Conservation (phyloP, 1,140 invertebrate genomes). For the Trichogramma pretiosum region DNA sequence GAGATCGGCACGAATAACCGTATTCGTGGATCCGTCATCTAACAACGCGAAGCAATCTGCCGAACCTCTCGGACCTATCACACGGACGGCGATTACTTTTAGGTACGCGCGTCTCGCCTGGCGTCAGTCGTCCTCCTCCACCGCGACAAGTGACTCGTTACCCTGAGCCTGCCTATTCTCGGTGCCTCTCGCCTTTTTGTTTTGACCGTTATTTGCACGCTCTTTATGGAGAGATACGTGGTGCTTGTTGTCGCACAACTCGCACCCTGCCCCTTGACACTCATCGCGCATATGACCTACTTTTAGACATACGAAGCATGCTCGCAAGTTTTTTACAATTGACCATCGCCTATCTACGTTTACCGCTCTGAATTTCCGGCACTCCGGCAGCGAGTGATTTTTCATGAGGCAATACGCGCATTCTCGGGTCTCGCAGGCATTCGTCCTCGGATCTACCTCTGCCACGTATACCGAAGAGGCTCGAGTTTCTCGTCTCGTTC, state of each 20-base stretch:
- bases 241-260: neutral
- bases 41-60: conserved; percentile 6
- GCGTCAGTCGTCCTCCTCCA: neutral
- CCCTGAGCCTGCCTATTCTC: neutral
- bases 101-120: neutral
- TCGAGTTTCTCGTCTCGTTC: neutral
- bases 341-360: too few relatives aligned
- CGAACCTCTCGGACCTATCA: neutral
- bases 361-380: too few relatives aligned
- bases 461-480: too few relatives aligned
- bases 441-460: neutral
- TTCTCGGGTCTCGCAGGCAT: neutral
- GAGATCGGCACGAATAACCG: neutral
- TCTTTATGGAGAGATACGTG: neutral
- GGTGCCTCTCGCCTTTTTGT: too few relatives aligned
- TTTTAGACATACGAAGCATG: too few relatives aligned
- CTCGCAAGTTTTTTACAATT: too few relatives aligned
- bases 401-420: neutral
- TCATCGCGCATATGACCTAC: neutral
- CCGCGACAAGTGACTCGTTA: neutral
- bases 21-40: conserved; percentile 15
- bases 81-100: neutral
- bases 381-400: neutral
- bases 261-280: neutral
- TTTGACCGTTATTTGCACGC: neutral